phyloP scores from a whole-genome alignment of 2,888 invertebrate genomes.

The Cerastis rubricosa region DNA sequence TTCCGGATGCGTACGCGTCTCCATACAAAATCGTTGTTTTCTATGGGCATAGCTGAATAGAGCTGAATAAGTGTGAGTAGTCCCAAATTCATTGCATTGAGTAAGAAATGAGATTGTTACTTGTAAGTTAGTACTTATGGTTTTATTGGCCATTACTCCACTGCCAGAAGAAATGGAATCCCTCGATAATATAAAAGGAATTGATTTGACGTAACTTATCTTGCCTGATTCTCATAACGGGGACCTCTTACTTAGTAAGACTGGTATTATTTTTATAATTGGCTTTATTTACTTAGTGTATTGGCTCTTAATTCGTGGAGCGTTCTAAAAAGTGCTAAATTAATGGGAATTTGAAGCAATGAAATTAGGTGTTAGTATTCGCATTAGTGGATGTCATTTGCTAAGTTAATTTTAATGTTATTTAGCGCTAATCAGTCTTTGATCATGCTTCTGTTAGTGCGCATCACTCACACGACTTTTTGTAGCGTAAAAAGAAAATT shows the following conservation, averaged over 20 bases:
- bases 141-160: constrained; percentile 52
- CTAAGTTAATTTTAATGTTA: constrained; percentile 66
- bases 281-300: constrained; percentile 75
- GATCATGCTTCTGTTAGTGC: constrained; percentile 40
- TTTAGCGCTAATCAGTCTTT: constrained; percentile 60
- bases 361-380: constrained; percentile 76
- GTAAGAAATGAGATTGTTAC: constrained; percentile 1
- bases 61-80: too few relatives aligned
- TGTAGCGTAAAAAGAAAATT: not conserved
- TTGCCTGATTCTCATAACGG: constrained; percentile 65
- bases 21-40: too few relatives aligned
- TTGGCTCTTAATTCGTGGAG: constrained; percentile 57
- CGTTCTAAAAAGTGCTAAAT: constrained; percentile 74
- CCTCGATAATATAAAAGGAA: constrained; percentile 38
- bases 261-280: constrained; percentile 75
- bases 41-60: too few relatives aligned
- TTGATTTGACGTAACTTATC: constrained; percentile 54
- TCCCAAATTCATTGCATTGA: constrained; percentile 3
- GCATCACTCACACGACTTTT: constrained; percentile 26
- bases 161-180: constrained; percentile 44
- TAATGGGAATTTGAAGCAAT: constrained; percentile 79
- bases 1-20: too few relatives aligned
- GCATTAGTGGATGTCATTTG: constrained; percentile 68
- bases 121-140: constrained; percentile 36
- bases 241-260: constrained; percentile 74